phyloP scores from a whole-genome alignment of 2,888 invertebrate genomes.

The Pherbina coryleti region DNA sequence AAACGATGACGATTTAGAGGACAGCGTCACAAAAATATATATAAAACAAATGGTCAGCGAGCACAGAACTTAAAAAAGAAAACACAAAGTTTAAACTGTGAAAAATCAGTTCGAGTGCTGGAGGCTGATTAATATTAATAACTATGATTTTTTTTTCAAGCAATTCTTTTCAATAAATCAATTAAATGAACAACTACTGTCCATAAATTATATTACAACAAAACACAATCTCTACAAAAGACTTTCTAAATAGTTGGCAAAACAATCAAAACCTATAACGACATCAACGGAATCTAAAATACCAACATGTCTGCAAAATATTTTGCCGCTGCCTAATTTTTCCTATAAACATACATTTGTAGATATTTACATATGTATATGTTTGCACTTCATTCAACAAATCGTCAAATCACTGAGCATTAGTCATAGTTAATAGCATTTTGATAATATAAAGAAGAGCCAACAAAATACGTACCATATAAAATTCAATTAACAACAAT shows the following conservation, averaged over 20 bases:
- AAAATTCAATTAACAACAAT: not conserved
- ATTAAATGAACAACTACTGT: not conserved
- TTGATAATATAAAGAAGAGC: not conserved
- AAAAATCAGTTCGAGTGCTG: too few relatives aligned
- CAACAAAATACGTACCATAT: not conserved
- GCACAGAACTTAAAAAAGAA: too few relatives aligned
- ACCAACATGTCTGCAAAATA: not conserved
- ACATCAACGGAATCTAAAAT: not conserved
- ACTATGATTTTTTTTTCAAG: too few relatives aligned
- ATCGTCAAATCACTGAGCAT: not conserved
- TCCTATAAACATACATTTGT: not conserved
- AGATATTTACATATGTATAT: not conserved
- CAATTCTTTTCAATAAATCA: too few relatives aligned
- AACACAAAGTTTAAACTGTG: too few relatives aligned
- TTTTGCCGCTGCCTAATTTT: not conserved
- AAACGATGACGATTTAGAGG: not conserved
- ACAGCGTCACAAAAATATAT: not conserved
- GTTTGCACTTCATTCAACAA: not conserved
- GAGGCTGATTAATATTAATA: too few relatives aligned
- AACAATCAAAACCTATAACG: not conserved
- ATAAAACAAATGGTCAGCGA: too few relatives aligned
- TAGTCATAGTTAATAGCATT: not conserved
- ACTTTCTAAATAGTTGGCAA: not conserved
- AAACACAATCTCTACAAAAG: not conserved
- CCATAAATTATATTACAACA: not conserved